Conservation (phyloP, 1,140 invertebrate genomes). For the Cryptotermes secundus region DNA sequence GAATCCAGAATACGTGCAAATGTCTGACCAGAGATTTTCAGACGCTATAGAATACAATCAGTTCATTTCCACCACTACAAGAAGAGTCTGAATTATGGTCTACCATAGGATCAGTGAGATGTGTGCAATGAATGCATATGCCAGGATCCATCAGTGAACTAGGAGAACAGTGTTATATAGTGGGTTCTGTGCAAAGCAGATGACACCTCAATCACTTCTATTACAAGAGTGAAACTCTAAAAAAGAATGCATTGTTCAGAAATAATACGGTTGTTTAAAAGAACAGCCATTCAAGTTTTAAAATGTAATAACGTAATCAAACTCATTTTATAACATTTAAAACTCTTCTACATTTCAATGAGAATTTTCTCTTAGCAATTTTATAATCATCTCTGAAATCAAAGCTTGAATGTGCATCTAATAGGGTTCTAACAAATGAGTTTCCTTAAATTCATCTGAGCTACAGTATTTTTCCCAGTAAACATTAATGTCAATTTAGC, state of each 20-base stretch:
- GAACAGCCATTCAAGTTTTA: not conserved
- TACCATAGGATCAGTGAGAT: not conserved
- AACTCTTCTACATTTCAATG: not conserved
- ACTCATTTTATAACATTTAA: not conserved
- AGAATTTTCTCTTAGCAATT: not conserved
- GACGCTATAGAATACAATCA: not conserved
- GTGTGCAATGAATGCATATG: not conserved
- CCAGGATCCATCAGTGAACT: not conserved
- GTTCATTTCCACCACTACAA: not conserved
- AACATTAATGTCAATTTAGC: not conserved
- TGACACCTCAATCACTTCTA: not conserved
- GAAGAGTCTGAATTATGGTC: not conserved
- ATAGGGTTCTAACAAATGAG: not conserved
- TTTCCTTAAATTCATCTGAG: not conserved
- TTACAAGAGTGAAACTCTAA: not conserved
- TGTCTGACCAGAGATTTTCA: not conserved
- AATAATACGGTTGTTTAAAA: not conserved
- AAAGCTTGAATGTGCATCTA: not conserved
- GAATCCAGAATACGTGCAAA: slow-evolving; percentile 45
- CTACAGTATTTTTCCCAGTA: not conserved
- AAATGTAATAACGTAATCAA: not conserved
- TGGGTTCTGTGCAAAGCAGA: not conserved
- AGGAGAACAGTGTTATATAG: not conserved
- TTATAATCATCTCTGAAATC: not conserved
- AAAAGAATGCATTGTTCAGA: not conserved